Evolutionary conservation across 2,113 vertebrate genomes (phyloP).

Genomic region (Hyla sarda): DNA sequence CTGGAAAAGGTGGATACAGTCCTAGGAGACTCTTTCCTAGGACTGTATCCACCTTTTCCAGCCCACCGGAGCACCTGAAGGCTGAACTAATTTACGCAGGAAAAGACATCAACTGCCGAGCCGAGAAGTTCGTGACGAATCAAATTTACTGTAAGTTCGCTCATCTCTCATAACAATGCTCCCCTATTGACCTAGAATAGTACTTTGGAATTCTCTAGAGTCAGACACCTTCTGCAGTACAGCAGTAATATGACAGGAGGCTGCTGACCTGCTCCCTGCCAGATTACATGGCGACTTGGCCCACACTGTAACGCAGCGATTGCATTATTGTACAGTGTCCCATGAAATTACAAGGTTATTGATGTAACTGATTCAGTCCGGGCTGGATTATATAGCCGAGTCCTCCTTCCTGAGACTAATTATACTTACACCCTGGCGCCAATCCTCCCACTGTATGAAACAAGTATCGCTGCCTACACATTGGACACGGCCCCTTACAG

Average conservation of each 20-base stretch:
- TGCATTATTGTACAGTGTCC: conserved; percentile 29
- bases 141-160: too few relatives aligned
- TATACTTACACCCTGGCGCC: conserved; percentile 49
- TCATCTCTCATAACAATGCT: too few relatives aligned
- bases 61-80: too few relatives aligned
- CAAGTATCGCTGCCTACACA: conserved; percentile 35
- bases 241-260: neutral
- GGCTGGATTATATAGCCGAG: conserved; percentile 41
- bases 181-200: neutral
- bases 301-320: neutral
- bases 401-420: conserved; percentile 52
- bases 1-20: too few relatives aligned
- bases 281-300: neutral
- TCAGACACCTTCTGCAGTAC: neutral
- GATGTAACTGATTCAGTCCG: conserved; percentile 41
- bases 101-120: too few relatives aligned
- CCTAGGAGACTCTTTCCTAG: too few relatives aligned
- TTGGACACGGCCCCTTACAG: neutral
- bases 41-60: too few relatives aligned
- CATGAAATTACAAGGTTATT: conserved; percentile 45
- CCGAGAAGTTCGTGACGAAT: too few relatives aligned
- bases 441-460: conserved; percentile 11
- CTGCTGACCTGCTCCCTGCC: neutral
- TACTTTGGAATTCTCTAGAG: neutral
- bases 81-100: too few relatives aligned